Base-by-base conservation (phyloP, 2,888 invertebrate genomes). In the Epicampocera succincta region DNA sequence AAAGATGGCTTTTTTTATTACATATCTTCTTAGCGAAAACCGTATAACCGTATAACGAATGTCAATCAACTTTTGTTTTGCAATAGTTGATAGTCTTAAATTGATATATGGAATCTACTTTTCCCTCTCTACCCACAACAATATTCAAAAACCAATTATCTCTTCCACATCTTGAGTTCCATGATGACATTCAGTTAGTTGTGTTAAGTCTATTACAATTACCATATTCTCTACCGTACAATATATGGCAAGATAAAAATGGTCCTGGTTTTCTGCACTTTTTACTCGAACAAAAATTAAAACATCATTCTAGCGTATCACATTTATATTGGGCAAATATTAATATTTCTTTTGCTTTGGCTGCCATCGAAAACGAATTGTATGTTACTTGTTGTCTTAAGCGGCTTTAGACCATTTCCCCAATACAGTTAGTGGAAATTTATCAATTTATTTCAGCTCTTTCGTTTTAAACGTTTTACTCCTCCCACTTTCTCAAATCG, bases 271-370 rank as follows among this genome's bases (percentile, higher is more conserved):
- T 33, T 48, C 11, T 21, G 3, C 21, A 12, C 13, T 8, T 17
- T 4, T 17, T 0, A 17, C 19, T 52, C 9, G 15, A 2, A 17
- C 0, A 3, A 8, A 8, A 17, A 48, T n/a, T 15, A 56, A 38
- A 44, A 33, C 15, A 42, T 5, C 46, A 52, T 19, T 8, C 19
- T 19, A 40, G 19, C 15, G 50, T 60, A 44, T 75, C 66, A 33
- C 50, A 60, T 50, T 78, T 87, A 87, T 89, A 88, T 88, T 89
- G 88, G 88, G 87, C 87, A 88, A 88, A 42, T 33, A 2, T 21
- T 38, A n/a, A 58, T 11, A 88, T 88, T 88, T 87, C 11, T 12
- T 48, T 58, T 3, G 0, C 33, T 65, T 71, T 60, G 17, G 17
- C 42, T 63, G 42, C 61, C 44, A 25, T 58, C 58, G 50, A 68